Conservation (phyloP, 2,888 invertebrate genomes). For the Acheta domesticus region DNA sequence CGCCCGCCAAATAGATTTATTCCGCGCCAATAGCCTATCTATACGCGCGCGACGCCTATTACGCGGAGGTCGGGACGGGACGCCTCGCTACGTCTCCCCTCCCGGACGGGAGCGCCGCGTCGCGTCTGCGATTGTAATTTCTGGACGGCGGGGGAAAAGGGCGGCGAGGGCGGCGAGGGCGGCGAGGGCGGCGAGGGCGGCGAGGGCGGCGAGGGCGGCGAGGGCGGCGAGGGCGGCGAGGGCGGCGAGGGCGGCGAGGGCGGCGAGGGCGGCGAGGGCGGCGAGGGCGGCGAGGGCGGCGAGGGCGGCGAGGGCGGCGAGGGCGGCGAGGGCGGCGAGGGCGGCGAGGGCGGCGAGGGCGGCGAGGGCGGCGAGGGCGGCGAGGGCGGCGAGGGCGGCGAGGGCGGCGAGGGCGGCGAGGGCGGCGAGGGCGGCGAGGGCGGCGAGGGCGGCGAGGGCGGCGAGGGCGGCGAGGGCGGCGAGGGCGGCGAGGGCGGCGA, state of each 20-base stretch:
- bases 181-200: no score
- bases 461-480: background rate
- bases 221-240: no score
- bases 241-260: constrained; percentile 37
- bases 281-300: background rate
- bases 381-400: background rate
- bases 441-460: background rate
- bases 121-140: no score
- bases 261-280: background rate
- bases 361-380: background rate
- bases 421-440: background rate
- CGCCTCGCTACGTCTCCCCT: no score
- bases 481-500: background rate
- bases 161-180: no score
- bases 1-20: no score
- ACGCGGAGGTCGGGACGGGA: no score
- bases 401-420: background rate
- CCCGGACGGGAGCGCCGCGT: no score
- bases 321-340: background rate
- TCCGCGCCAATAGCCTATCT: no score
- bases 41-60: no score
- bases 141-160: no score
- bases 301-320: constrained; percentile 19
- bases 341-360: background rate
- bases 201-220: no score